Base-by-base conservation (phyloP, 2,797 vertebrate species). In the Numenius phaeopus region DNA sequence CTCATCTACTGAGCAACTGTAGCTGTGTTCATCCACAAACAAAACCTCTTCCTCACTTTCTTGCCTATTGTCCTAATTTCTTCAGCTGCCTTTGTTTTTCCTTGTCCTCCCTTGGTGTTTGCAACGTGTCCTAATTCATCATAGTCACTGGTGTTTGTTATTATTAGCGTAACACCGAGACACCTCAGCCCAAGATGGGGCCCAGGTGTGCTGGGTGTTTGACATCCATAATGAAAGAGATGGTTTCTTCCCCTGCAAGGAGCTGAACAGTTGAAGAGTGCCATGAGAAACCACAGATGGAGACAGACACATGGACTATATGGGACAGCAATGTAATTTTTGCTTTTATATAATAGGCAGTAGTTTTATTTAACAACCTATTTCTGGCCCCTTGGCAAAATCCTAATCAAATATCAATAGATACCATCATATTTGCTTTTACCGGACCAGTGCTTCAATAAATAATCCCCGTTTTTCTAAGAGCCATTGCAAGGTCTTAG, bases 381-480 rank as follows among this genome's bases (percentile, higher is more conserved):
- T 64, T 92, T 49, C 76, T 39, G 55, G 18, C 62, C 64, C 66
- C 75, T 59, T 76, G 76, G 80, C 64, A 79, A 79, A 85, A 80
- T 26, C 58, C 30, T 94, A 71, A 92, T 90, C 94, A 90, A 92
- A 83, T 69, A 95, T 76, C 89, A 72, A 86, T 86, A 90, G 83
- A 65, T 37, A 64, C 12, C 54, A 18, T 88, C 77, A 72, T 32
- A 26, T 70, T 62, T 46, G n/a, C 72, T 92, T 88, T 72, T 55
- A 50, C 26, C 34, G 67, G 71, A 12, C 58, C 66, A 40, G 19
- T 19, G 50, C 19, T 86, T 72, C 83, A 42, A 86, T 86, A 92
- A 95, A 72, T 52, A 76, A 90, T 26, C 40, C 54, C 24, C 1
- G 0, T 57, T 94, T 79, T 77, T 49, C 83, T 39, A 49, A 79